Evolutionary conservation across 2,797 vertebrate species (phyloP), one percentile per base, ranked within the genome.

Genomic region (Enteromius thamalakanensis): DNA sequence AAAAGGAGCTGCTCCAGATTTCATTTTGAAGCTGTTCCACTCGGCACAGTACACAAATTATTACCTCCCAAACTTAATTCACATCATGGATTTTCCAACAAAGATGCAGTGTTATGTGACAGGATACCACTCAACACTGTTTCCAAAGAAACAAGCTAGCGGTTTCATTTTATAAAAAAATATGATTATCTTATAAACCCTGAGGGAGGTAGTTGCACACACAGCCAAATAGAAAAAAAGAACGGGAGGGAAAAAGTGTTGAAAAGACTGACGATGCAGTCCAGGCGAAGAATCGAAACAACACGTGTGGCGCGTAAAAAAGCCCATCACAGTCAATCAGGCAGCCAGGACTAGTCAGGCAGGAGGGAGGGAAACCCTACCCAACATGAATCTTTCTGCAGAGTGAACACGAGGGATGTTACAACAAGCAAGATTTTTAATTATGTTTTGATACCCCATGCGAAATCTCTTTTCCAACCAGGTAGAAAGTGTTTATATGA

Each of bases 391-490:
- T n/a, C 91, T 76, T 37, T 90, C 88, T 91, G 89, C 90, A 86
- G 90, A 69, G 42, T 19, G 69, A 71, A 71, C 85, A 85, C 69
- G 10, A 69, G 81, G 91, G 91, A 93, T 94, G 92, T 93, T 93
- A 94, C 90, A 93, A 93, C 91, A 92, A 90, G 93, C 91, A 92
- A 93, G 91, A 92, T 92, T 95, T 94, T 94, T 93, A 95, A 93
- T 92, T 93, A 93, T 90, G 92, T 93, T 92, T 93, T 94, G 92
- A 94, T 93, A 93, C 90, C 91, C 91, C 89, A 93, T 91, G 90
- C 89, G 89, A 93, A 94, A 91, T 92, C 91, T 89, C 90, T 90
- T 89, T 90, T 90, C 86, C 90, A 90, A 89, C 92, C 93, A 95
- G 93, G 93, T 94, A 92, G 91, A 94, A 86, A 87, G 86, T 94